Conservation (phyloP, 2,888 invertebrate genomes). For the Gerris lacustris region DNA sequence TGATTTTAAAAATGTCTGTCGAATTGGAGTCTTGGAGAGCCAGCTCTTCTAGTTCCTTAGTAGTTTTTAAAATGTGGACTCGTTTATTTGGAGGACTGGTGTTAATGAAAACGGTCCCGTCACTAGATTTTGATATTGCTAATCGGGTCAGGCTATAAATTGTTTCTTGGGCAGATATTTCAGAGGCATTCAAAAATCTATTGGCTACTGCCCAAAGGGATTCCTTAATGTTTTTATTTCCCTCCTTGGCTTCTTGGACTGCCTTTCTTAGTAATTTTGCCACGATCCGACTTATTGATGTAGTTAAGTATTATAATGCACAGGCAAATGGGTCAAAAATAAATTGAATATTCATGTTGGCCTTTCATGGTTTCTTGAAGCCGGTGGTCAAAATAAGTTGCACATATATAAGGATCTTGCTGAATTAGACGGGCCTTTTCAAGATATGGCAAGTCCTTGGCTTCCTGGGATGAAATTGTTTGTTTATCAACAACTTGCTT, state of each 20-base stretch:
- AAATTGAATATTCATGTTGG: conserved; percentile 34
- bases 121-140: conserved; percentile 27
- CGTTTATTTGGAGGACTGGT: conserved; percentile 10
- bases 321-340: conserved; percentile 8
- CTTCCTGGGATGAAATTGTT: neutral
- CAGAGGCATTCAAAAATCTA: conserved; percentile 27
- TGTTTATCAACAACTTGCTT: conserved; percentile 10
- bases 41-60: conserved; percentile 7
- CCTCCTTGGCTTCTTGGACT: conserved; percentile 24
- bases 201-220: conserved; percentile 26
- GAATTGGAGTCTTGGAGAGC: neutral
- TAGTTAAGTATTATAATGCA: conserved; percentile 8
- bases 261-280: conserved; percentile 15
- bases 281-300: conserved; percentile 15
- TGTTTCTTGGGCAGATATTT: conserved; percentile 32
- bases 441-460: neutral
- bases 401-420: neutral
- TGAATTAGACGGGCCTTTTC: neutral
- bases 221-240: conserved; percentile 29
- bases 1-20: conserved; percentile 15
- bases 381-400: neutral
- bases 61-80: conserved; percentile 8
- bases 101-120: conserved; percentile 22
- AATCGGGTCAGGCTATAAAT: conserved; percentile 25
- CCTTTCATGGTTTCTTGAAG: conserved; percentile 22